Evolutionary conservation across 1,140 invertebrate species (phyloP), one percentile per base, ranked within the genome.

Genomic region (Cyclargus thomasi): DNA sequence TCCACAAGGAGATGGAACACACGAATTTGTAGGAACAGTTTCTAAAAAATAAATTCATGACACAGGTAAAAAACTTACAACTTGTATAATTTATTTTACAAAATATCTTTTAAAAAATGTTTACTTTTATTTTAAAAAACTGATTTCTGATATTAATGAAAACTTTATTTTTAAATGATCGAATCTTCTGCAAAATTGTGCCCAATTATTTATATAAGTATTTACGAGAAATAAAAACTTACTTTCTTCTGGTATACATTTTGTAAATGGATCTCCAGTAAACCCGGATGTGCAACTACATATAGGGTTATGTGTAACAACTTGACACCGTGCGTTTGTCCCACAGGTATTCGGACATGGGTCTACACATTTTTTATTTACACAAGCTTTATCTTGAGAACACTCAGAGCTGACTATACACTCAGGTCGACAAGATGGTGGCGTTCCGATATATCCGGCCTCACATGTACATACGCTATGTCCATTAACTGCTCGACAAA

Each of bases 331-430:
- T 0, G 96, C 96, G 75, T 96, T 95, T 16, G 93, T 74, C 29
- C 95, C 96, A 82, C 96, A 97, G 14, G 94, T 94, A 63, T 95
- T 95, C 10, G 93, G 93, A 84, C 96, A 97, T 7, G 96, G 96
- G 87, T 97, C 94, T 10, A 93, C 86, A 77, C 96, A 97, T 84
- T 95, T 96, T 78, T 97, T 95, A 72, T 94, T 94, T 39, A 96
- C 91, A 80, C 97, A 97, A 4, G 96, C 95, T 76, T 95, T 94
- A 74, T 96, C 94, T 88, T 95, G 94, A 3, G 95, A 90, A 83
- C 97, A 97, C 82, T 97, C 96, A 0, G 95, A 94, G 81, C 95
- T 96, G 62, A 95, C 94, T 62, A 96, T 92, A 80, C 96, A 97
- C 86, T 97, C 96, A 0, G 96, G 95, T 71, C 95, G 92, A 82